Conservation (phyloP, 2,113 vertebrate species). For the Aleadryas rufinucha region DNA sequence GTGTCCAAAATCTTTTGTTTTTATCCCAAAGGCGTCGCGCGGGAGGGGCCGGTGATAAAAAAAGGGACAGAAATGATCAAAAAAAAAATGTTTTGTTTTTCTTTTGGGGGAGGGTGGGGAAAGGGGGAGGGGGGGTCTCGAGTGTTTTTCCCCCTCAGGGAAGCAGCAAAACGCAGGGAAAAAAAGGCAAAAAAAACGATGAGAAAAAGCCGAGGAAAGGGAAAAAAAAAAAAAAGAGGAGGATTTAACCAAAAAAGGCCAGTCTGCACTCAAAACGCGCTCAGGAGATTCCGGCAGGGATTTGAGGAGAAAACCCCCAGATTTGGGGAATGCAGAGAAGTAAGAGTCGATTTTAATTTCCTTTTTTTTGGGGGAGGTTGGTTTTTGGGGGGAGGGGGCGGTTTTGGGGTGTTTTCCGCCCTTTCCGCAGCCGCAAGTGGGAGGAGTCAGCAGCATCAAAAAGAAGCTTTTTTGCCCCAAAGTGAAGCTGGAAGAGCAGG, state of each 20-base stretch:
- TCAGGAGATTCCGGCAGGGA: not conserved
- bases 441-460: not conserved
- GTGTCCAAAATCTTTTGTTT: not conserved
- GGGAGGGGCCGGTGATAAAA: not conserved
- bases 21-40: not conserved
- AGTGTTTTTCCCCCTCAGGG: too few relatives aligned
- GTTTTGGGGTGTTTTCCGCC: not conserved
- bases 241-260: not conserved
- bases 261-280: not conserved
- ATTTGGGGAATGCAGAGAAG: not conserved
- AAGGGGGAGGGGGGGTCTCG: too few relatives aligned
- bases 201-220: not conserved
- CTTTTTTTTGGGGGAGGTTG: not conserved
- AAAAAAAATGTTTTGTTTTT: not conserved
- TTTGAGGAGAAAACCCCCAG: not conserved
- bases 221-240: not conserved
- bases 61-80: not conserved
- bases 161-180: not conserved
- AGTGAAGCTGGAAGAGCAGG: not conserved
- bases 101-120: not conserved
- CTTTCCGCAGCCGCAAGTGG: not conserved
- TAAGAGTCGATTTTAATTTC: not conserved
- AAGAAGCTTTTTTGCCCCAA: not conserved
- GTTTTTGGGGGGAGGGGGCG: not conserved
- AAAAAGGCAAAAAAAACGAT: not conserved